Conservation (phyloP, 1,140 invertebrate genomes). For the Drosophila paulistorum region DNA sequence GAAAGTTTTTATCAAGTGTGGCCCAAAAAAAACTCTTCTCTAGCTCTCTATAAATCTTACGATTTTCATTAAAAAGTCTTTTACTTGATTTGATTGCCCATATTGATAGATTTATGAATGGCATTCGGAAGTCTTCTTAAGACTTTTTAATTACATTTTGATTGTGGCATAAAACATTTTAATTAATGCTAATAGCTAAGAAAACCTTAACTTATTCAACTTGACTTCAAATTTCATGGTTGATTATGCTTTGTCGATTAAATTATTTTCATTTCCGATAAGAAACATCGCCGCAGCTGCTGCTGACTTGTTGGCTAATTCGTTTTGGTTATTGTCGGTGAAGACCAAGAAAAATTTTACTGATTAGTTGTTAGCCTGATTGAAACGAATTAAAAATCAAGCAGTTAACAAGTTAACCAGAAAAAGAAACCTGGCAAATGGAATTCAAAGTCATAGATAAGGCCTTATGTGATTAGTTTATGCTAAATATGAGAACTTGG, state of each 20-base stretch:
- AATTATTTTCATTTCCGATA: slow-evolving; percentile 11
- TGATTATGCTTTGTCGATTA: slow-evolving; percentile 12
- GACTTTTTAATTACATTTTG: slow-evolving; percentile 58
- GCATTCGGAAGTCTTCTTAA: slow-evolving; percentile 26
- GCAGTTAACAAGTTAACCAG: too few relatives aligned
- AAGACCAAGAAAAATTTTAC: background rate
- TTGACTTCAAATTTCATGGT: slow-evolving; percentile 4
- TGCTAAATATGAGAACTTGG: too few relatives aligned
- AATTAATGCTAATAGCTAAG: slow-evolving; percentile 21
- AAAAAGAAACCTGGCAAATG: too few relatives aligned
- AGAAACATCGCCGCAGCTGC: background rate
- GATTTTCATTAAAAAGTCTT: slow-evolving; percentile 60
- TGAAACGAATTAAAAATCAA: too few relatives aligned
- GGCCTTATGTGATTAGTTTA: too few relatives aligned
- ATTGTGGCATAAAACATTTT: slow-evolving; percentile 17
- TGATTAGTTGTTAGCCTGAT: background rate
- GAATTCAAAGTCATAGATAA: too few relatives aligned
- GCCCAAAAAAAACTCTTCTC: too few relatives aligned
- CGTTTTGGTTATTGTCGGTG: background rate
- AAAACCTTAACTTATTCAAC: background rate
- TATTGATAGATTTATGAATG: slow-evolving; percentile 70
- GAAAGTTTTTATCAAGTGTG: slow-evolving; percentile 35
- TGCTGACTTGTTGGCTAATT: background rate
- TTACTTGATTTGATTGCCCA: slow-evolving; percentile 50
- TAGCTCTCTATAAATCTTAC: slow-evolving; percentile 52